Evolutionary conservation across 2,113 vertebrate species (phyloP).

Genomic region (Brienomyrus brachyistius): DNA sequence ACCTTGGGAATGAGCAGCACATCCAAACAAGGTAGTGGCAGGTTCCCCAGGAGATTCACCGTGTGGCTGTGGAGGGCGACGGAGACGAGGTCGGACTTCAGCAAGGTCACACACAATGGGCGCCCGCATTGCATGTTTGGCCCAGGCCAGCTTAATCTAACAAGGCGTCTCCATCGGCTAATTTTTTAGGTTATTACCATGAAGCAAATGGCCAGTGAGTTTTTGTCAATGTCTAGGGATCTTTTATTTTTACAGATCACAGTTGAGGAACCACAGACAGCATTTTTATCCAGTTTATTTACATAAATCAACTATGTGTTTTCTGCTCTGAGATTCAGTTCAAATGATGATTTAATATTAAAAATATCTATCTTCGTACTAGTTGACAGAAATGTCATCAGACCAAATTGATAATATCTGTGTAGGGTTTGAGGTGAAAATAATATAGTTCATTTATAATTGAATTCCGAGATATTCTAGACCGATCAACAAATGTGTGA

Average conservation of each 20-base stretch:
- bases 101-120: not conserved
- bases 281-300: not conserved
- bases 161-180: not conserved
- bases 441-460: not conserved
- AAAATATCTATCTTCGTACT: not conserved
- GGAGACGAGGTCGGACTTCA: not conserved
- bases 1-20: conserved; percentile 75
- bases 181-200: not conserved
- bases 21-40: conserved; percentile 80
- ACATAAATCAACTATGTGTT: not conserved
- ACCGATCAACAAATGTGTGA: not conserved
- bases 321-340: not conserved
- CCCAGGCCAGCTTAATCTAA: not conserved
- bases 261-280: not conserved
- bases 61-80: conserved; percentile 63
- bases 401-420: not conserved
- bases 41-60: conserved; percentile 81
- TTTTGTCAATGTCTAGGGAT: not conserved
- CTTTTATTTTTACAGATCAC: not conserved
- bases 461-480: not conserved
- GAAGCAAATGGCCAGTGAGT: not conserved
- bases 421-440: not conserved
- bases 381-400: not conserved
- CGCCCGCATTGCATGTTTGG: not conserved
- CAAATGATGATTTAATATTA: not conserved